phyloP scores from a whole-genome alignment of 2,113 vertebrate genomes.

The Zootoca vivipara region DNA sequence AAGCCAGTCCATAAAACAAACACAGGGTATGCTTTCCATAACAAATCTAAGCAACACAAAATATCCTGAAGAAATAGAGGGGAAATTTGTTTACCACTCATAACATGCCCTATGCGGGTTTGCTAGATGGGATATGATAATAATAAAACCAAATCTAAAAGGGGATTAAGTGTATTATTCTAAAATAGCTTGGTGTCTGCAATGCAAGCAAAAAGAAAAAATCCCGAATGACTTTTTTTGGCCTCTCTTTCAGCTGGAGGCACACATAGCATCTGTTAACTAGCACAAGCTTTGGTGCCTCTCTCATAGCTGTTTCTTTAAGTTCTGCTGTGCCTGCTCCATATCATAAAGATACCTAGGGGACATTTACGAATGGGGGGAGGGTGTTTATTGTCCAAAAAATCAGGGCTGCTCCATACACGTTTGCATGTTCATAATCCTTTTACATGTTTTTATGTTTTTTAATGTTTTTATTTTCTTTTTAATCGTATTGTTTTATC shows the following conservation, averaged over 20 bases:
- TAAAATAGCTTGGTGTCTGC: not conserved
- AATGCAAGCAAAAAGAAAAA: not conserved
- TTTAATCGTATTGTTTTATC: too few relatives aligned
- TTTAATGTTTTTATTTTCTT: too few relatives aligned
- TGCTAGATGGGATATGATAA: not conserved
- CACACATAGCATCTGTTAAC: constrained; percentile 6
- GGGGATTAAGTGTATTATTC: not conserved
- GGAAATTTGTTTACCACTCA: constrained; percentile 15
- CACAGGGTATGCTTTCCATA: constrained; percentile 48
- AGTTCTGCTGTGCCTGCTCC: not conserved
- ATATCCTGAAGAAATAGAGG: constrained; percentile 40
- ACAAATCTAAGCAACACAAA: constrained; percentile 53
- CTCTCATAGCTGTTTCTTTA: not conserved
- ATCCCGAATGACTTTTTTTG: not conserved
- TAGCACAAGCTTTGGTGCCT: not conserved
- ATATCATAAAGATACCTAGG: not conserved
- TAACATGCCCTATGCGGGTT: not conserved
- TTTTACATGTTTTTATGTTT: too few relatives aligned
- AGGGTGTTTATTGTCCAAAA: not conserved
- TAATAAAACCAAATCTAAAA: not conserved
- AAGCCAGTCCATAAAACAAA: constrained; percentile 38
- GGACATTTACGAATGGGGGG: not conserved
- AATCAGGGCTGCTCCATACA: not conserved
- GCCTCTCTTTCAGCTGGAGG: not conserved
- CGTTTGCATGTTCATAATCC: too few relatives aligned